Conservation (phyloP, 2,888 invertebrate species). For the Acrobasis consociella region DNA sequence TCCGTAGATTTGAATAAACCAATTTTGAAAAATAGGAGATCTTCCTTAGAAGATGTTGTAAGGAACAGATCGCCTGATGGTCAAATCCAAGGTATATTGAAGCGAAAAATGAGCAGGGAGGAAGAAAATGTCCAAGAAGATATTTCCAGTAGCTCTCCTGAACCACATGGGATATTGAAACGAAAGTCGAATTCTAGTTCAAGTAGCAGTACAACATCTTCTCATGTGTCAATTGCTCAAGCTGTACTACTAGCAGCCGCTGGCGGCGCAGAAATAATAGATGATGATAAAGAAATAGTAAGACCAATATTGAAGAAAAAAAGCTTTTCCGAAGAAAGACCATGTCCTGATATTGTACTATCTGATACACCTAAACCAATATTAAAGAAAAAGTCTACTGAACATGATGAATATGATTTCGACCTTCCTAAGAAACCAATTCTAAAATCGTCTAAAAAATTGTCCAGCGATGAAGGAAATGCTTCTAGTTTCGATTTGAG, state of each 20-base stretch:
- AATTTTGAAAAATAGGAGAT: slow-evolving; percentile 86
- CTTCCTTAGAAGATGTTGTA: slow-evolving; percentile 87
- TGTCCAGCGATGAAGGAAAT: slow-evolving; percentile 84
- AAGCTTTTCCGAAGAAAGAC: slow-evolving; percentile 87
- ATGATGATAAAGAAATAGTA: slow-evolving; percentile 84
- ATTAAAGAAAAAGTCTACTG: slow-evolving; percentile 92
- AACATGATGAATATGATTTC: slow-evolving; percentile 88
- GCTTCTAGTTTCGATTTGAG: slow-evolving; percentile 81
- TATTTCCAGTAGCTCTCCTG: slow-evolving; percentile 84
- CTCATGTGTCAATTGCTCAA: slow-evolving; percentile 87
- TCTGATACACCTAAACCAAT: slow-evolving; percentile 87
- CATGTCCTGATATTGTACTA: slow-evolving; percentile 73
- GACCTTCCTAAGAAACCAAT: slow-evolving; percentile 89
- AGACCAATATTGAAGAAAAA: slow-evolving; percentile 93
- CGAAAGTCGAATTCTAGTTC: slow-evolving; percentile 88
- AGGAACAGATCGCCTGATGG: slow-evolving; percentile 85
- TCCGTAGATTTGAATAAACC: slow-evolving; percentile 83
- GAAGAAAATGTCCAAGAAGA: slow-evolving; percentile 85
- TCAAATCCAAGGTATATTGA: slow-evolving; percentile 86
- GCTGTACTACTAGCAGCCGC: slow-evolving; percentile 86
- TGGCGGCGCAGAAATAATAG: slow-evolving; percentile 80
- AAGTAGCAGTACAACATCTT: slow-evolving; percentile 84
- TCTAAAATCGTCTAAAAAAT: slow-evolving; percentile 87
- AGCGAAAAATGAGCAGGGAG: slow-evolving; percentile 86
- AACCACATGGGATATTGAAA: slow-evolving; percentile 91